phyloP scores from a whole-genome alignment of 2,888 invertebrate genomes.

The Xestia ashworthii region DNA sequence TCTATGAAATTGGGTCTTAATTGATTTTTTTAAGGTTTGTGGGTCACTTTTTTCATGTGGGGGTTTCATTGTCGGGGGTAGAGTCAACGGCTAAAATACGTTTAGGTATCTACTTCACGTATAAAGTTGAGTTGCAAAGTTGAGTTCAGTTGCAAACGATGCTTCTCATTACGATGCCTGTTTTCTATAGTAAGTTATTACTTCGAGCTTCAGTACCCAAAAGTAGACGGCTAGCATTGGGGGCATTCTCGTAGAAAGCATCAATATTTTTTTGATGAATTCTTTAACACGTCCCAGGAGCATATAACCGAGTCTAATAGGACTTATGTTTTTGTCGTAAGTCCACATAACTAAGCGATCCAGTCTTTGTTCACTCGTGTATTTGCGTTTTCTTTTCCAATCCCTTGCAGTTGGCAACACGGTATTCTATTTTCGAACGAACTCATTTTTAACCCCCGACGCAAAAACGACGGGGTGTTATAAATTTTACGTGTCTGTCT shows the following conservation, averaged over 20 bases:
- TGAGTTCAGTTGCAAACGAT: background rate
- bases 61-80: background rate
- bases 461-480: no score
- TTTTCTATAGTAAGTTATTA: background rate
- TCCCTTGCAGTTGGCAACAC: background rate
- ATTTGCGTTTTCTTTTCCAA: background rate
- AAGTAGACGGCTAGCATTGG: background rate
- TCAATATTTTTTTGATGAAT: background rate
- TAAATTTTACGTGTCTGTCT: no score
- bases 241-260: background rate
- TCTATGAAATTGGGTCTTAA: slow-evolving; percentile 60
- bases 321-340: background rate
- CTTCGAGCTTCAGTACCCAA: background rate
- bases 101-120: background rate
- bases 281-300: background rate
- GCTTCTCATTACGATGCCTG: background rate
- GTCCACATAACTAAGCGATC: background rate
- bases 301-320: background rate
- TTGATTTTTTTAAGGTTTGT: slow-evolving; percentile 39
- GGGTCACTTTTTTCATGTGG: background rate
- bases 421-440: background rate
- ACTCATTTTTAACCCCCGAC: no score
- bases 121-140: no score
- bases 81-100: no score
- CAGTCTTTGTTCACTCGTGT: background rate